Conservation (phyloP, 2,888 invertebrate genomes). For the Cabera pusaria region DNA sequence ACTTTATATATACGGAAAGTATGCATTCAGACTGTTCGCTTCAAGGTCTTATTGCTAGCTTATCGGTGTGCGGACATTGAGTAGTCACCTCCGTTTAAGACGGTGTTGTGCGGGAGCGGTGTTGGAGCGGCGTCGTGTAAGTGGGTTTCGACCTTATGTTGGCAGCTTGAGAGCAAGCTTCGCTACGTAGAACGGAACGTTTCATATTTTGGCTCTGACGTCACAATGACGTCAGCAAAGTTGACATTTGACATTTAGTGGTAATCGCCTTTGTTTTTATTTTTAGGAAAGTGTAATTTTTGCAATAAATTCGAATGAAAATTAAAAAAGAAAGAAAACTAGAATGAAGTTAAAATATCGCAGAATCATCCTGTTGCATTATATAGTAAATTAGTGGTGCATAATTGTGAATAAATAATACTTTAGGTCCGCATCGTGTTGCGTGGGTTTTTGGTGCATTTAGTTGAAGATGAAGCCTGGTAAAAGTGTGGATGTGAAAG, state of each 20-base stretch:
- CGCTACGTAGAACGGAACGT: conserved; percentile 35
- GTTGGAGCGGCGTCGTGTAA: too few species aligned
- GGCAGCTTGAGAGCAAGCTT: too few species aligned
- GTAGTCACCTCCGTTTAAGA: too few species aligned
- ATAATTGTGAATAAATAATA: conserved; percentile 17
- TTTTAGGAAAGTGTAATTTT: conserved; percentile 28
- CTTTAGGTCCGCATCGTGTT: conserved; percentile 23
- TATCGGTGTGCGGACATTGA: too few species aligned
- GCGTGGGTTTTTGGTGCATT: conserved; percentile 36
- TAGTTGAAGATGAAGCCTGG: conserved; percentile 65
- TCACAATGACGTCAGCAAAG: conserved; percentile 65
- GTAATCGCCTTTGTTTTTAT: conserved; percentile 37
- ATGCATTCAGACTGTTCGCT: too few species aligned
- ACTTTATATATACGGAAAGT: too few species aligned
- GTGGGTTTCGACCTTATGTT: too few species aligned
- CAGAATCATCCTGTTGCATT: neutral
- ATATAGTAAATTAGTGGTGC: conserved; percentile 1
- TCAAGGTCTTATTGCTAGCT: too few species aligned
- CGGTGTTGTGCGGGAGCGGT: too few species aligned
- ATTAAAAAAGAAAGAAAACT: conserved; percentile 2
- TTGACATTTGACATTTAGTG: conserved; percentile 54
- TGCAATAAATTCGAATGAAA: conserved; percentile 14
- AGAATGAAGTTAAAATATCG: conserved; percentile 8
- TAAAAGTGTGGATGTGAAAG: conserved; percentile 60
- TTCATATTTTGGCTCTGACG: conserved; percentile 47